Percentiles rank a stretch among this genome's conserved stretches.
phyloP scores from a whole-genome alignment of 2,113 vertebrate genomes.

The Poecile atricapillus region DNA sequence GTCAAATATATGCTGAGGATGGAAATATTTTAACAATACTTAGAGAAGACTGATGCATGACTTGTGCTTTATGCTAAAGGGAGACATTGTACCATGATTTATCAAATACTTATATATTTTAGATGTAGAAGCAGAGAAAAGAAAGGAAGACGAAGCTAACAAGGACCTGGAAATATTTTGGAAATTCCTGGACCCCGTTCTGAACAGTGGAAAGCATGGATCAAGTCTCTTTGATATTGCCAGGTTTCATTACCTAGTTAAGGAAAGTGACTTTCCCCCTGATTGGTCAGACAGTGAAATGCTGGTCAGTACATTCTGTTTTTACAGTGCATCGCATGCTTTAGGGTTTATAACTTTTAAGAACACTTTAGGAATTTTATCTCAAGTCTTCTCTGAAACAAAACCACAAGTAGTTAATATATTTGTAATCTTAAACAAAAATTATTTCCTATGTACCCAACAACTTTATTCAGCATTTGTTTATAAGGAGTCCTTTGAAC shows the following conservation, averaged over 20 bases:
- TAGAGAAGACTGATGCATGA: neutral
- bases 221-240: constrained; percentile 82
- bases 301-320: constrained; percentile 73
- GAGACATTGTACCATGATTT: neutral
- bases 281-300: constrained; percentile 66
- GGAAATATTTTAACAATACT: neutral
- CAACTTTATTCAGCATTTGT: neutral
- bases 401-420: neutral
- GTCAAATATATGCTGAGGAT: neutral
- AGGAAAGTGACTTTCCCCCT: constrained; percentile 49
- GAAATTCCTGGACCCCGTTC: constrained; percentile 80
- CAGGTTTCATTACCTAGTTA: constrained; percentile 72
- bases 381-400: neutral
- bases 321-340: neutral
- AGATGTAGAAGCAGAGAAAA: constrained; percentile 63
- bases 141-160: constrained; percentile 34
- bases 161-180: constrained; percentile 82
- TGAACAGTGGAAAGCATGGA: constrained; percentile 74
- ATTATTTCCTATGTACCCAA: neutral
- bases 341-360: neutral
- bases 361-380: neutral
- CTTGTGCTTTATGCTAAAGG: neutral
- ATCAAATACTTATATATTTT: neutral
- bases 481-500: neutral
- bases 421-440: neutral